Base-by-base conservation (phyloP, 2,888 invertebrate species). In the Phyllotreta striolata region DNA sequence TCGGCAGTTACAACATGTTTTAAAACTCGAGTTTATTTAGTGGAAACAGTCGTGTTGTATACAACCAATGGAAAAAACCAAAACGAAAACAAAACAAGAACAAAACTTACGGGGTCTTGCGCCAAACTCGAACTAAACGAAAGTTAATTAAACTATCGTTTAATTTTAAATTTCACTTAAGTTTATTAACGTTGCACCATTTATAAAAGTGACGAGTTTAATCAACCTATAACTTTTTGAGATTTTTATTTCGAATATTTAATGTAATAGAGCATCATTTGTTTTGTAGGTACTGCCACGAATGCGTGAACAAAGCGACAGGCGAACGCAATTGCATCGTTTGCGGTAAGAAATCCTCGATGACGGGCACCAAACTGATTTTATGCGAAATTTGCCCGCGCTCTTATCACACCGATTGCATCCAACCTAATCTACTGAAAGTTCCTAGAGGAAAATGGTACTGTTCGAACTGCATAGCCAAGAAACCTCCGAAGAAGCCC, bases 321-420 rank as follows among this genome's bases (percentile, higher is more conserved):
- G 95, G 95, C 37, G 93, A 94, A 77, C 87, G 94, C 62, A 94
- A 95, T 78, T 98, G 98, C 84, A 92, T 97, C 70, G 95, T 97
- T 66, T 98, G 98, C 81, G 96, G 97, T 40, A 87, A 87, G 74
- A 88, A 88, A 74, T 78, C 82, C 46, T 85, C 86, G 0, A 77
- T 80, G 43, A 84, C 84, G 55, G 76, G 77, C 14, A 79, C 80
- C 0, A 85, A 88, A 69, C 87, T 96, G 79, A 88, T 96, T 49
- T 88, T 91, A 55, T 98, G 97, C 80, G 94, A 96, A 78, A 84
- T 93, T 60, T 98, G 98, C 81, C 92, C 93, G 3, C 87, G 95
- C 59, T 93, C 95, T 57, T 95, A 94, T 83, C 97, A 98, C 80
- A 91, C 92, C 68, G 95, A 95, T 82, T 98, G 98, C 80, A 89